Conservation (phyloP, 2,888 invertebrate species). For the Lasioglossum malachurum region DNA sequence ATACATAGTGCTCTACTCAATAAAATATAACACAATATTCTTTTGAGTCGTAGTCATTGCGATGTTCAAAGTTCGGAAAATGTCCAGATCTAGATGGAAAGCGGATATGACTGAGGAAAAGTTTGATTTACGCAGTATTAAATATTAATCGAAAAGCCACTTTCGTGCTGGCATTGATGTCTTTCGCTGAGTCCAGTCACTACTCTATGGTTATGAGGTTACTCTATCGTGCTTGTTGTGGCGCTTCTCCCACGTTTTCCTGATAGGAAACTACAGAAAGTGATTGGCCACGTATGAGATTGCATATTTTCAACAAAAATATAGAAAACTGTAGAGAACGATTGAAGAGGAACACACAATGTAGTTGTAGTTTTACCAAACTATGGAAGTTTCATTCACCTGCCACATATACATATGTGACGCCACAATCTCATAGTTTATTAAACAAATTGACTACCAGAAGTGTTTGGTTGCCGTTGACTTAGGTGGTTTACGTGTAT, state of each 20-base stretch:
- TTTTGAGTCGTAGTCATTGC: neutral
- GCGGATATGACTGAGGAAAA: neutral
- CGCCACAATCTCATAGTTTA: neutral
- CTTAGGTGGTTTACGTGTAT: neutral
- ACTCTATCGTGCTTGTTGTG: too few relatives aligned
- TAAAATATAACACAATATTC: neutral
- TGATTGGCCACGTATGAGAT: too few relatives aligned
- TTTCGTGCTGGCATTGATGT: neutral
- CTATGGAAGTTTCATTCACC: too few relatives aligned
- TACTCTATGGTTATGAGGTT: too few relatives aligned
- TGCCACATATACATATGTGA: neutral
- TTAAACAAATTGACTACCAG: neutral
- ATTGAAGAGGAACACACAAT: too few relatives aligned
- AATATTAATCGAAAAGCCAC: neutral
- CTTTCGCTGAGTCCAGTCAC: neutral
- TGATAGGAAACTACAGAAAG: too few relatives aligned
- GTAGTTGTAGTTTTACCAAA: too few relatives aligned
- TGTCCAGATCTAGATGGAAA: neutral
- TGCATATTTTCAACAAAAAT: too few relatives aligned
- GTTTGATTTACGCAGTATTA: neutral
- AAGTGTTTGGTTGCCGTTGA: neutral
- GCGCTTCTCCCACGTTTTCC: too few relatives aligned
- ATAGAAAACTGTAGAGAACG: too few relatives aligned
- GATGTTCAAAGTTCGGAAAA: neutral
- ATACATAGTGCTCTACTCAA: neutral